Evolutionary conservation across 2,113 vertebrate genomes (phyloP), one percentile per base, ranked within the genome.

Genomic region (Urocynchramus pylzowi): DNA sequence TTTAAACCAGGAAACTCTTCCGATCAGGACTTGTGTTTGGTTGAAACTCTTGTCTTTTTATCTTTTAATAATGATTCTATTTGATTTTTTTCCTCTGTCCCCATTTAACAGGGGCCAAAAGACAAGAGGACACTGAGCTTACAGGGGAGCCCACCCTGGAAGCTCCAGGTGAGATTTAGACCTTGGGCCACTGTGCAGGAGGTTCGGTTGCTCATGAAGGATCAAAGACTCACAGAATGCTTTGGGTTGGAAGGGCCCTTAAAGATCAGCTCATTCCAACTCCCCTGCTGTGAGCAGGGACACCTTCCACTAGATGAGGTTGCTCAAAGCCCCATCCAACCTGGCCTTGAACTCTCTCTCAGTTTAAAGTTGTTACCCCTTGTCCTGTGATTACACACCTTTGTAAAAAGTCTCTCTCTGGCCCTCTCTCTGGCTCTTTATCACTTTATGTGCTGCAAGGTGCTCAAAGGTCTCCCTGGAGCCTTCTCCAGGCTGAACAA

Each of bases 191-290:
- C 41, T 78, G 42, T 74, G 27, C 42, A 84, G 63, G 37, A 90
- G 47, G 6, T 42, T 39, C 5, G 9, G 13, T 42, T 64, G 30
- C 27, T 89, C 28, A 6, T 41, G 6, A 65, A 57, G 45, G 65
- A 52, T 65, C 52, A 37, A 57, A 37, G 44, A 44, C 22, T 65
- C 37, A 42, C 16, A 31, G 37, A 50, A 50, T 28, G 22, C 15
- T 73, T 88, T 50, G 67, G 9, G 10, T 42, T 73, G 42, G 35
- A 88, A 87, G 16, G 11, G 30, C 21, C 20, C 65, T 70, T 56
- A 26, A 63, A 47, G 16, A 22, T 41, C 11, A 56, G 41, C 26
- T 31, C 0, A 0, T 73, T 73, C 35, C 35, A 63, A 3, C 1
- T 5, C 20, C 31, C 11, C 21, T 71, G 13, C 20, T n/a, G n/a